Percentiles rank a stretch among this genome's conserved stretches.
These are phyloP conservation scores for Tachina grossa DNA, from an alignment of 2,888 invertebrate species.

Conservation along the genomic window DNA sequence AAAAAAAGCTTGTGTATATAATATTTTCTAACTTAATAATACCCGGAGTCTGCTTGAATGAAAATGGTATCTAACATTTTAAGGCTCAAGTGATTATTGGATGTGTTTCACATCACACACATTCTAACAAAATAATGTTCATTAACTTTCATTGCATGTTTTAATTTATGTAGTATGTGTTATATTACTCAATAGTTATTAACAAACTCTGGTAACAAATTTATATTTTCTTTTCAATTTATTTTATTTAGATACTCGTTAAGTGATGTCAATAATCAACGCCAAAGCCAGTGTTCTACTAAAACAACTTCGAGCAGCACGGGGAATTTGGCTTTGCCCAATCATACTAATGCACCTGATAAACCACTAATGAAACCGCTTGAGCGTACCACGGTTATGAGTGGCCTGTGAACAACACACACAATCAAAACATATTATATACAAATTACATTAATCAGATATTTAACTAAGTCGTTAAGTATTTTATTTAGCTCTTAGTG, in stretches of 20 bases:
- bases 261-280: constrained; percentile 78
- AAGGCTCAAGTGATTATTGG: too few species aligned
- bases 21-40: background rate
- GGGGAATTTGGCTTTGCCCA: constrained; percentile 73
- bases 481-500: background rate
- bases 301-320: constrained; percentile 81
- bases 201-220: background rate
- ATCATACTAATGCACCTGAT: constrained; percentile 71
- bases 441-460: constrained; percentile 14
- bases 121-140: background rate
- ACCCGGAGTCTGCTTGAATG: background rate
- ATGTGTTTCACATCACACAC: too few species aligned
- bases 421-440: background rate
- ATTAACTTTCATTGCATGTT: constrained; percentile 33
- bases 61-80: too few species aligned
- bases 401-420: constrained; percentile 56
- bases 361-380: constrained; percentile 76
- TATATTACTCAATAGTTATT: background rate
- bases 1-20: background rate
- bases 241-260: constrained; percentile 77
- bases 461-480: constrained; percentile 9
- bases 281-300: constrained; percentile 82
- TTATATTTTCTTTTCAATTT: background rate
- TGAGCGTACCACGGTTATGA: constrained; percentile 74
- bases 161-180: background rate